Conservation (phyloP, 2,797 vertebrate species). For the Balearica regulorum region DNA sequence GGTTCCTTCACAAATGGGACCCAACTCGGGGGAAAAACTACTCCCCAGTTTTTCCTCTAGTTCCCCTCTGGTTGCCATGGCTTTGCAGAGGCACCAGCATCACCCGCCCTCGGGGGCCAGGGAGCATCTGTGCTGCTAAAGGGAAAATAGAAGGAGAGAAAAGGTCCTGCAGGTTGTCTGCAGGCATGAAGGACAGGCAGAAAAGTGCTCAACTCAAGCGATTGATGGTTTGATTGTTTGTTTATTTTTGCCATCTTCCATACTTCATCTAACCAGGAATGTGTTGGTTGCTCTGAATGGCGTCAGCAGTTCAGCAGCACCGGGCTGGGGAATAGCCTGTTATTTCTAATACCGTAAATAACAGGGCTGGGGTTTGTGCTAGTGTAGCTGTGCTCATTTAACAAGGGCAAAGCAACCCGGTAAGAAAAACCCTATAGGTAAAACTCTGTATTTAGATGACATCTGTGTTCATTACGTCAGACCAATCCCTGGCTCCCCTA, state of each 20-base stretch:
- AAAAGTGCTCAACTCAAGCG: neutral
- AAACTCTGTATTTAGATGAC: neutral
- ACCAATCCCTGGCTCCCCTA: neutral
- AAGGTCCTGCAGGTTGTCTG: neutral
- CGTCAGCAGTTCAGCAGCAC: neutral
- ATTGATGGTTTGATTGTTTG: accelerated
- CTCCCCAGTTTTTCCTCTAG: neutral
- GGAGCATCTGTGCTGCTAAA: accelerated
- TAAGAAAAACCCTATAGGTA: neutral
- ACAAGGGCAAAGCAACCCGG: neutral
- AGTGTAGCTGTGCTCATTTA: neutral
- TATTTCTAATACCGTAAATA: neutral
- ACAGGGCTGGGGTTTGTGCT: neutral
- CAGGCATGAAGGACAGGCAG: neutral
- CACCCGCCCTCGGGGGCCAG: accelerated
- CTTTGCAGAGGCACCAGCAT: neutral
- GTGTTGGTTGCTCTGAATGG: neutral
- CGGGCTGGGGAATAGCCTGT: neutral
- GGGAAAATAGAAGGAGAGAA: neutral
- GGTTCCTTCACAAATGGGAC: neutral
- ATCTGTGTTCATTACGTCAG: neutral
- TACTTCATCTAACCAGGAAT: neutral
- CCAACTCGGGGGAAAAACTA: accelerated
- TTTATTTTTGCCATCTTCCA: neutral
- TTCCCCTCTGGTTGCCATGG: accelerated